phyloP scores from a whole-genome alignment of 2,797 vertebrate genomes.

The Microctenopoma stevenorrisi region DNA sequence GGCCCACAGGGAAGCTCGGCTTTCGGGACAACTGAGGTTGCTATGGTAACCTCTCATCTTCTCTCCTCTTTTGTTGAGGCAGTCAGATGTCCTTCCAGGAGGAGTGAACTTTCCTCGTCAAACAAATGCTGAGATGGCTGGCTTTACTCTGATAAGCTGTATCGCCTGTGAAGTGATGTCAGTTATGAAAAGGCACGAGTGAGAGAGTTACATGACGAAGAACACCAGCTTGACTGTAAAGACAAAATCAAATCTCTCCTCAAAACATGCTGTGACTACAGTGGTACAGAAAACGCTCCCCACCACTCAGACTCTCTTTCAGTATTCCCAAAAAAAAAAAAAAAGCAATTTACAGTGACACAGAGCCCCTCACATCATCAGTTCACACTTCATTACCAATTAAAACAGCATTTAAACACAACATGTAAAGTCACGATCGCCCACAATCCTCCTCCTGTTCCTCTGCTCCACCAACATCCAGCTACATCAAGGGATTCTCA shows the following conservation, averaged over 20 bases:
- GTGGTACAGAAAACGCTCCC: not conserved
- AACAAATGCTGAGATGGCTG: conserved; percentile 29
- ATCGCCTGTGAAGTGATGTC: conserved; percentile 28
- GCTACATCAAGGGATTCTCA: conserved; percentile 27
- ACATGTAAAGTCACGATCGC: conserved; percentile 22
- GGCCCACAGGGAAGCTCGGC: conserved; percentile 60
- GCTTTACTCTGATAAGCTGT: conserved; percentile 34
- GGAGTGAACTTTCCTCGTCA: conserved; percentile 57
- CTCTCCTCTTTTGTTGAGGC: conserved; percentile 55
- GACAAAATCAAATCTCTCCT: not conserved
- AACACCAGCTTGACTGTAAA: conserved; percentile 10
- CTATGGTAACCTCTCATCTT: conserved; percentile 72
- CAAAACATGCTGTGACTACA: not conserved
- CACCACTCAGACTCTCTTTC: not conserved
- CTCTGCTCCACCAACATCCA: conserved; percentile 14
- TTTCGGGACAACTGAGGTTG: conserved; percentile 67
- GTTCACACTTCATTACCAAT: conserved; percentile 35
- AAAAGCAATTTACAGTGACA: conserved; percentile 8
- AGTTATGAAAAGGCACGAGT: conserved; percentile 6
- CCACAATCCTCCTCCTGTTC: conserved; percentile 20
- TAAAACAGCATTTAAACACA: conserved; percentile 28
- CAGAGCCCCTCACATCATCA: conserved; percentile 1
- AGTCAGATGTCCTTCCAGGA: conserved; percentile 44
- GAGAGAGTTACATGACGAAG: conserved; percentile 8
- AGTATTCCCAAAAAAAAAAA: not conserved